These are phyloP conservation scores for Anticlea derivata DNA, from an alignment of 2,888 invertebrate species.

Conservation along the genomic window DNA sequence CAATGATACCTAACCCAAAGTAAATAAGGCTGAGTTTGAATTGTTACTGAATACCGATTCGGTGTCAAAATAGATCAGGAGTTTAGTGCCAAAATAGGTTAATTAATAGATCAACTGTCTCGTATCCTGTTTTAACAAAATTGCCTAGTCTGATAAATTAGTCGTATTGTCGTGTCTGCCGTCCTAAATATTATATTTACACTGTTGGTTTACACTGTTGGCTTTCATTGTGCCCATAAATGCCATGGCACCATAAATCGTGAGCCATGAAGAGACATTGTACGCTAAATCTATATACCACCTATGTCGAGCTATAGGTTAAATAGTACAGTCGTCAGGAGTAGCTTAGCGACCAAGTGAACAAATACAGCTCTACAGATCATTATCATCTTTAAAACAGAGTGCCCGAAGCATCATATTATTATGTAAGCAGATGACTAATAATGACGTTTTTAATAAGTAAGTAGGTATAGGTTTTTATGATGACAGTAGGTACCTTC, in stretches of 20 bases:
- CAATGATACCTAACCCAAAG: too few relatives aligned
- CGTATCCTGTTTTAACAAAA: too few relatives aligned
- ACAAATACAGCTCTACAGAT: neutral
- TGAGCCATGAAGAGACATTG: constrained; percentile 62
- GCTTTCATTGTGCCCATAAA: constrained; percentile 63
- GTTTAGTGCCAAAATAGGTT: too few relatives aligned
- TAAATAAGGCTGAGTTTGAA: too few relatives aligned
- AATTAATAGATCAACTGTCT: too few relatives aligned
- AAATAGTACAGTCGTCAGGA: constrained; percentile 36
- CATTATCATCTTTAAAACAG: neutral
- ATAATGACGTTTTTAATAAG: neutral
- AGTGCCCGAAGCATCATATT: too few relatives aligned
- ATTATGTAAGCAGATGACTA: too few relatives aligned
- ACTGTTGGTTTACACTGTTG: constrained; percentile 16
- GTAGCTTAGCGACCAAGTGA: neutral
- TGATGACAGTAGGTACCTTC: constrained; percentile 13
- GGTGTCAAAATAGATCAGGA: too few relatives aligned
- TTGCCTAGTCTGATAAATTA: too few relatives aligned
- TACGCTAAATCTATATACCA: constrained; percentile 36
- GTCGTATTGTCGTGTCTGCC: too few relatives aligned
- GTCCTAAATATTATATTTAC: constrained; percentile 42
- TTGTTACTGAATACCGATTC: too few relatives aligned
- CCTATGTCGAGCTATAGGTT: constrained; percentile 24
- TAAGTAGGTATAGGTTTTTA: too few relatives aligned
- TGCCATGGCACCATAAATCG: constrained; percentile 74